phyloP scores from a whole-genome alignment of 92 coral and sea anemone species.

The Meandrina meandrites region DNA sequence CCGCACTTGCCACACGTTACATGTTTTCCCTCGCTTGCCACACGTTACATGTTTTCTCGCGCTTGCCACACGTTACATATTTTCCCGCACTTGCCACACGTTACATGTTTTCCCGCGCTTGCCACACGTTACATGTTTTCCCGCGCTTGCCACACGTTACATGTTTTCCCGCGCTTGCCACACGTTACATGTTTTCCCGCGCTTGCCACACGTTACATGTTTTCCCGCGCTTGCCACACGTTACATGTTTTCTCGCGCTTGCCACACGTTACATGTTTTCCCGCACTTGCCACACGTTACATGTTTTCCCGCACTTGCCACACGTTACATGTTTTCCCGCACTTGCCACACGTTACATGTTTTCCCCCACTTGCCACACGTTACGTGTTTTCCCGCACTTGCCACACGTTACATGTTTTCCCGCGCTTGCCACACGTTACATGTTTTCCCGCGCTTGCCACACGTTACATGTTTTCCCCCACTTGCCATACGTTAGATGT shows the following conservation, averaged over 20 bases:
- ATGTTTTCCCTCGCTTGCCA: too few relatives aligned
- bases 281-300: too few relatives aligned
- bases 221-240: background rate
- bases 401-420: background rate
- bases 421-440: background rate
- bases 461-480: background rate
- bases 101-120: background rate
- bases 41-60: too few relatives aligned
- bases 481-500: background rate
- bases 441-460: background rate
- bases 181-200: background rate
- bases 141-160: background rate
- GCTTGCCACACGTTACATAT: too few relatives aligned
- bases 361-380: background rate
- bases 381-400: too few relatives aligned
- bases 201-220: background rate
- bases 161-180: background rate
- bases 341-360: background rate
- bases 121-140: background rate
- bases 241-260: constrained; percentile 1
- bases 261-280: background rate
- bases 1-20: too few relatives aligned
- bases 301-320: too few relatives aligned
- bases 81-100: too few relatives aligned
- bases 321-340: background rate